Evolutionary conservation across 1,140 invertebrate genomes (phyloP), one percentile per base, ranked within the genome.

Genomic region (Elymnias hypermnestra): DNA sequence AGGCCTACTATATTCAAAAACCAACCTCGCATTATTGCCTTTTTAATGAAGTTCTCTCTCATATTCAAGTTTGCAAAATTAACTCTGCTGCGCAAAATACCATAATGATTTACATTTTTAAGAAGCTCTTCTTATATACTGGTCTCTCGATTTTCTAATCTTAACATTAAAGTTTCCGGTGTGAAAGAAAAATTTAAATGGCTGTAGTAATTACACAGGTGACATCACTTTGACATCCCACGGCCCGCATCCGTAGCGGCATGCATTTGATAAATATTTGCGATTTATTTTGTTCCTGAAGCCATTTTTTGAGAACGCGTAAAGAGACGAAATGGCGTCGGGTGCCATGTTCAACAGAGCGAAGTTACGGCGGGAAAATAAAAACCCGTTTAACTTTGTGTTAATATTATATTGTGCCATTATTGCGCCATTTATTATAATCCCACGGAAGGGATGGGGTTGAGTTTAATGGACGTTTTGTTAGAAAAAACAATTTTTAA

Each of bases 341-440:
- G 53, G 53, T 53, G 60, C 41, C 48, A 57, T 62, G 69, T 54
- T 63, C 65, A 67, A 38, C 72, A 52, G 63, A 64, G 63, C 68
- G 68, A 75, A 75, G 64, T 79, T 82, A n/a, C 69, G 58, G 60
- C 57, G 64, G 65, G 60, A 72, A 82, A 81, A 78, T 77, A 83
- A 84, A 84, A 83, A 81, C 63, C 59, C 69, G 71, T 81, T 83
- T 81, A 83, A 84, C 81, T 84, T 84, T 83, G 73, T 76, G 76
- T 79, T 84, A 81, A 79, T 85, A 78, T 83, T 76, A 83, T 85
- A 85, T 83, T 79, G 81, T 79, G 74, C 71, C 73, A 85, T 85
- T 85, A 85, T 85, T 82, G 63, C 75, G 67, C 69, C 81, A 81
- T 84, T 84, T 84, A 81, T 84, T 82, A 84, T 77, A 71, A 81